Evolutionary conservation across 2,113 vertebrate genomes (phyloP), one percentile per base, ranked within the genome.

Genomic region (Balaeniceps rex): DNA sequence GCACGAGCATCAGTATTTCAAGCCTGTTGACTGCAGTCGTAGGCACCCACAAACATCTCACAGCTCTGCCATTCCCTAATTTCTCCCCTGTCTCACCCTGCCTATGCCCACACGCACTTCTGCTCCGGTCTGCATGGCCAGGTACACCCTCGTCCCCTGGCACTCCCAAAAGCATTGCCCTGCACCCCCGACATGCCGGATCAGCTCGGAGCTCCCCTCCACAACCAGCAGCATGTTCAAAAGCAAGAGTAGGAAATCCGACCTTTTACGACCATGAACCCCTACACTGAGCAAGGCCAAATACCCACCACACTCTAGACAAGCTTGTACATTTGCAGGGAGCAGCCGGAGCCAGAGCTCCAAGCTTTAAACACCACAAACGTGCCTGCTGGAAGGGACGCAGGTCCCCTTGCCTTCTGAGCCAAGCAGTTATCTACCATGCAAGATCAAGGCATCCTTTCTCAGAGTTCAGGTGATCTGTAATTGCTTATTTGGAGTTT

Each of bases 351-450:
- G 61, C 19, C 31, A 65, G 55, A 82, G 36, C 46, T 60, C 85
- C 51, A 38, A 79, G 40, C 18, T 14, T 44, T 42, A n/a, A 84
- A 40, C 11, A n/a, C 16, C n/a, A 18, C 38, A 63, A 38, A 82
- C 0, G 0, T 0, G 7, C 31, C 19, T 10, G 3, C 11, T 26
- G 8, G 40, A 46, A 71, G 34, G 74, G 65, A 58, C 3, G 5
- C 11, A 19, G 34, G 22, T 38, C 26, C 12, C 36, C 49, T 55
- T 31, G 34, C 33, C 17, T 78, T 52, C 60, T 47, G 55, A 40
- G n/a, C 51, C 23, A 34, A 72, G 54, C 33, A 61, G 22, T 77
- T 64, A 19, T 46, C 49, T 74, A 70, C 29, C 19, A 69, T n/a
- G n/a, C 4, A 76, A 80, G 68, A 38, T 6, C 21, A 31, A 57